Evolutionary conservation across 2,797 vertebrate genomes (phyloP).

Genomic region (Silurus lanzhouensis): DNA sequence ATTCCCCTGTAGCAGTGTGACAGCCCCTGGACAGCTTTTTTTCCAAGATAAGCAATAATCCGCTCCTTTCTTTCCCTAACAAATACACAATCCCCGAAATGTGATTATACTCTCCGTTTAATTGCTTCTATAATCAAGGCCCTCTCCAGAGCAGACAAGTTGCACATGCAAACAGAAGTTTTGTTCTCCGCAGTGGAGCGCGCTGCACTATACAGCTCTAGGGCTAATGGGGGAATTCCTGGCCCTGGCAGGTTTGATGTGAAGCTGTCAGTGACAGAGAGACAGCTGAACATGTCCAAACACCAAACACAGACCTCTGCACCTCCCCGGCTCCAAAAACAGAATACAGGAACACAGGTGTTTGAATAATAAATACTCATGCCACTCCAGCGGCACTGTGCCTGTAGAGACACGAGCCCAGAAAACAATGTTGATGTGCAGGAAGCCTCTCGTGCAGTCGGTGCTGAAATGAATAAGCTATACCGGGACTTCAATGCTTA

Average conservation of each 20-base stretch:
- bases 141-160: conserved; percentile 40
- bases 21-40: conserved; percentile 41
- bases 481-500: conserved; percentile 61
- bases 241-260: conserved; percentile 59
- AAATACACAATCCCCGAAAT: conserved; percentile 41
- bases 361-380: conserved; percentile 85
- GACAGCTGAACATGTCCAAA: conserved; percentile 71
- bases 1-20: conserved; percentile 35
- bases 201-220: conserved; percentile 46
- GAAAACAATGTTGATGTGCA: conserved; percentile 84
- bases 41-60: conserved; percentile 42
- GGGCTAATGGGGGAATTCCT: conserved; percentile 58
- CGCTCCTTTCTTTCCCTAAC: conserved; percentile 20
- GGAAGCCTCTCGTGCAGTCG: conserved; percentile 58
- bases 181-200: conserved; percentile 42
- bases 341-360: conserved; percentile 79
- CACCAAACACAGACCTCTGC: conserved; percentile 73
- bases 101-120: conserved; percentile 47
- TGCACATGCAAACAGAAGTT: conserved; percentile 54
- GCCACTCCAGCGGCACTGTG: conserved; percentile 60
- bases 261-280: conserved; percentile 59
- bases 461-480: conserved; percentile 73
- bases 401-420: conserved; percentile 70
- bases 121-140: conserved; percentile 56
- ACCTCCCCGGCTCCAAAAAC: conserved; percentile 71